Evolutionary conservation across 2,888 invertebrate genomes (phyloP).

Genomic region (Caenorhabditis japonica): DNA sequence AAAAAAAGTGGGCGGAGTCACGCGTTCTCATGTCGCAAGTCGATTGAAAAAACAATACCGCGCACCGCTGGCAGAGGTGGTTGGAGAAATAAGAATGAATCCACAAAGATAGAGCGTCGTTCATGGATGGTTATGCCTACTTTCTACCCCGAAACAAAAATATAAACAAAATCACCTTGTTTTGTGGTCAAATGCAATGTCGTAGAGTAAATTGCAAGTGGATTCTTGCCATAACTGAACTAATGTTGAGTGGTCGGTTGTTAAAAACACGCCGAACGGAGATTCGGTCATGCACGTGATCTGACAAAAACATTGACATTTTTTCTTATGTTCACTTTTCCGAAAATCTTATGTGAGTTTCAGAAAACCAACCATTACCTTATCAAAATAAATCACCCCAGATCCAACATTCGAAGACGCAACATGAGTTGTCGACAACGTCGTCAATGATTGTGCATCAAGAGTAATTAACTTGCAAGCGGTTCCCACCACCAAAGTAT

Average conservation of each 20-base stretch:
- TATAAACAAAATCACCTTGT: constrained; percentile 60
- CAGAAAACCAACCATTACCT: constrained; percentile 67
- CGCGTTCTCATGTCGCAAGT: too few species aligned
- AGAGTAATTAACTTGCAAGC: constrained; percentile 79
- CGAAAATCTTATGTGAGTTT: not conserved
- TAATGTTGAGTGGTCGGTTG: constrained; percentile 80
- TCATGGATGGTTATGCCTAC: too few species aligned
- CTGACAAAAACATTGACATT: constrained; percentile 35
- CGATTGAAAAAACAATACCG: too few species aligned
- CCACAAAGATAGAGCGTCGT: too few species aligned
- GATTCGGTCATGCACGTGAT: constrained; percentile 77
- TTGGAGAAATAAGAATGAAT: too few species aligned
- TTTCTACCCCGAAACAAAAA: not conserved
- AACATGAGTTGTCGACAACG: constrained; percentile 77
- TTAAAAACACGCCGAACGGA: constrained; percentile 79
- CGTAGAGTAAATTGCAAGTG: constrained; percentile 80
- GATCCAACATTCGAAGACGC: constrained; percentile 78
- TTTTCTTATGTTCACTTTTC: not conserved
- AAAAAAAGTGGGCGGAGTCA: too few species aligned
- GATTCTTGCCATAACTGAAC: constrained; percentile 80
- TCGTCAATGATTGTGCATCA: constrained; percentile 77
- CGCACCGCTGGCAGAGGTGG: too few species aligned
- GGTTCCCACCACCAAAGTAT: constrained; percentile 79
- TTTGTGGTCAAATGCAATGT: constrained; percentile 78
- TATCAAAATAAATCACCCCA: constrained; percentile 77